Evolutionary conservation across 2,797 vertebrate genomes (phyloP).

Genomic region (Mycteria americana): DNA sequence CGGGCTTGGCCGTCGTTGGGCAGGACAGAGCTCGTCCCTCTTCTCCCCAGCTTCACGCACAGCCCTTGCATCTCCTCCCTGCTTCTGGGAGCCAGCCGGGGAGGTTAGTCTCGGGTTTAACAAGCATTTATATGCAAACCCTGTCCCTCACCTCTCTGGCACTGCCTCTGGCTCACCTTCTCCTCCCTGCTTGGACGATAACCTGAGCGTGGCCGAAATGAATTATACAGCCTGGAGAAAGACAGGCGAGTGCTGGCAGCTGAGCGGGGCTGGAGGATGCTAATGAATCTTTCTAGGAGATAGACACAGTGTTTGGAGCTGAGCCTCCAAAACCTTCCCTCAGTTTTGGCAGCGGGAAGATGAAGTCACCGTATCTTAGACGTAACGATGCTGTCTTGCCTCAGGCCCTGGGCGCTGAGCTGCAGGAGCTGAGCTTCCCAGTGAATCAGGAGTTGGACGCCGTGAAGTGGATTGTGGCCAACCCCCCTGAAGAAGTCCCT

Average conservation of each 20-base stretch:
- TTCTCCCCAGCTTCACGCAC: not conserved
- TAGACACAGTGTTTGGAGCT: not conserved
- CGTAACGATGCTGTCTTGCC: not conserved
- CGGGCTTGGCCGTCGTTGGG: not conserved
- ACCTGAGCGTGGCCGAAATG: not conserved
- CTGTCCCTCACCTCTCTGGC: not conserved
- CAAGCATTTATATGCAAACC: not conserved
- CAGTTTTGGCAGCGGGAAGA: not conserved
- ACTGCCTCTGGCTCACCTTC: not conserved
- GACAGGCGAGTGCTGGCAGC: not conserved
- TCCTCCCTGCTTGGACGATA: not conserved
- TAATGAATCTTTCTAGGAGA: not conserved
- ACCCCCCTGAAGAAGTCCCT: constrained; percentile 83
- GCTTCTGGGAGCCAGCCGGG: not conserved
- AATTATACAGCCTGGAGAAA: not conserved
- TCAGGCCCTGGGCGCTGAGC: constrained; percentile 84
- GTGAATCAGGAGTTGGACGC: constrained; percentile 82
- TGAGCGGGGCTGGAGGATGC: not conserved
- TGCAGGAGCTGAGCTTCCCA: constrained; percentile 82
- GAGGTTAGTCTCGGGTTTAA: not conserved
- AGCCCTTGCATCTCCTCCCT: not conserved
- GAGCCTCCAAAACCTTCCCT: not conserved
- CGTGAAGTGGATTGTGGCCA: constrained; percentile 78
- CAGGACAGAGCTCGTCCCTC: not conserved
- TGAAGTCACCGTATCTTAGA: not conserved